A percentile compares a stretch with the other conserved stretches of the same genome.
phyloP scores from a whole-genome alignment of 2,888 invertebrate species.

The Elmis aenea region DNA sequence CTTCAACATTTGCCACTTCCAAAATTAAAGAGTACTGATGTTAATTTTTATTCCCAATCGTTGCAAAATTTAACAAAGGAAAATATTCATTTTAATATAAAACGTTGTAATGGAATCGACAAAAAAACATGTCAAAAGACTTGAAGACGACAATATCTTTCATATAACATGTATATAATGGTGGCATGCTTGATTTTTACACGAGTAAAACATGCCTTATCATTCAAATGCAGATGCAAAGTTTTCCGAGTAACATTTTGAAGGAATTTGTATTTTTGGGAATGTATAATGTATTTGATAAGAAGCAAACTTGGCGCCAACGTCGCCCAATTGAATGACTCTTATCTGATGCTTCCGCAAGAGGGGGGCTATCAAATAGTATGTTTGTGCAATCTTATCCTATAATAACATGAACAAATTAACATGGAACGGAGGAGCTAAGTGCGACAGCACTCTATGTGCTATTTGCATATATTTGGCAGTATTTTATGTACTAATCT shows the following conservation, averaged over 20 bases:
- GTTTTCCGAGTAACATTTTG: constrained; percentile 18
- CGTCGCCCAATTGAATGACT: constrained; percentile 30
- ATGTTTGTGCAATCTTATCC: constrained; percentile 35
- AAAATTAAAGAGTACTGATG: no score
- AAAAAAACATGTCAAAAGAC: no score
- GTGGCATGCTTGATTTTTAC: constrained; percentile 11
- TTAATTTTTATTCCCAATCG: no score
- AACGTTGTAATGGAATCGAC: no score
- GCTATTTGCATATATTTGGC: constrained; percentile 35
- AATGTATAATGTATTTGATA: constrained; percentile 18
- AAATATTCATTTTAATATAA: no score
- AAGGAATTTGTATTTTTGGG: constrained; percentile 21
- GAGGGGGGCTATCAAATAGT: constrained; percentile 32
- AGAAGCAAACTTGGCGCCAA: constrained; percentile 17
- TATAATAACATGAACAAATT: constrained; percentile 35
- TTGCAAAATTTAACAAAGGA: no score
- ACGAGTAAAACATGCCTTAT: constrained; percentile 16
- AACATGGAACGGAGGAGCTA: constrained; percentile 31
- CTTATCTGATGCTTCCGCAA: constrained; percentile 33
- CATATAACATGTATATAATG: no score
- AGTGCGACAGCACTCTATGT: constrained; percentile 23
- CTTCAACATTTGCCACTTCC: no score
- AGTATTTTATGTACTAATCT: constrained; percentile 15
- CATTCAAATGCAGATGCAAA: constrained; percentile 16
- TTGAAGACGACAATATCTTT: no score